Evolutionary conservation across 2,888 invertebrate genomes (phyloP).

Genomic region (Hetaerina titia): DNA sequence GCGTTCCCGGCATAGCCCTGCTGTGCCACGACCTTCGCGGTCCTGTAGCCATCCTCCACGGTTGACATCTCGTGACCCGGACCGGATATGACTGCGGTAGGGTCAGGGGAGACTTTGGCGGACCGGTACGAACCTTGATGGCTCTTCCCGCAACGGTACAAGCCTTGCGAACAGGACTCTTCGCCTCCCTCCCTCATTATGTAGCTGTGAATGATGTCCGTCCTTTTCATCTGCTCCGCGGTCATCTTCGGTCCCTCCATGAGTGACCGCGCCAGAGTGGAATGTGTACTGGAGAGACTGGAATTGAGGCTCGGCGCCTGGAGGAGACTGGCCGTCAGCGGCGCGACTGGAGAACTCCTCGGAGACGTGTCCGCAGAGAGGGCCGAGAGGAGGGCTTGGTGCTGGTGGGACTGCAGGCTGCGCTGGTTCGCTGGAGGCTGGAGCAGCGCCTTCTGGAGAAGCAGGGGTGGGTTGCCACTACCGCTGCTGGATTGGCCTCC

Average conservation of each 20-base stretch:
- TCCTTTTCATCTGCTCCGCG: conserved; percentile 93
- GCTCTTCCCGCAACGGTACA: background rate
- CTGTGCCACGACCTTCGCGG: background rate
- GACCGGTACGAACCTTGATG: background rate
- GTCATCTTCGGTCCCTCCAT: conserved; percentile 97
- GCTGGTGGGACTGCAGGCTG: conserved; percentile 38
- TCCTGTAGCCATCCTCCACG: background rate
- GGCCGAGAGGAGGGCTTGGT: conserved; percentile 69
- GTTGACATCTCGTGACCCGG: background rate
- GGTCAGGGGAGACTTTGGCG: background rate
- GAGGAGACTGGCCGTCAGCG: conserved; percentile 75
- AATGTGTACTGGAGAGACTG: conserved; percentile 90
- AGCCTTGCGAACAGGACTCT: background rate
- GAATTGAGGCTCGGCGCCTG: conserved; percentile 76
- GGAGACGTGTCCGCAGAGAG: conserved; percentile 72
- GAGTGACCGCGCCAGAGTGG: conserved; percentile 92
- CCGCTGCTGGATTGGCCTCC: background rate
- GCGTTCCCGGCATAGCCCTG: background rate
- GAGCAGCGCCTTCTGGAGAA: conserved; percentile 39
- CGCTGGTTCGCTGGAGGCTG: conserved; percentile 47
- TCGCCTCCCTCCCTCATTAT: conserved; percentile 84
- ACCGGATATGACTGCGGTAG: too few species aligned
- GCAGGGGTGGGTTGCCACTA: conserved; percentile 33
- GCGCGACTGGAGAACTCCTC: conserved; percentile 75
- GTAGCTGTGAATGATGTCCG: conserved; percentile 94